Conservation (phyloP, 30 jellyfish, hydroid and myxozoan genomes). For the Hydractinia symbiolongicarpus region DNA sequence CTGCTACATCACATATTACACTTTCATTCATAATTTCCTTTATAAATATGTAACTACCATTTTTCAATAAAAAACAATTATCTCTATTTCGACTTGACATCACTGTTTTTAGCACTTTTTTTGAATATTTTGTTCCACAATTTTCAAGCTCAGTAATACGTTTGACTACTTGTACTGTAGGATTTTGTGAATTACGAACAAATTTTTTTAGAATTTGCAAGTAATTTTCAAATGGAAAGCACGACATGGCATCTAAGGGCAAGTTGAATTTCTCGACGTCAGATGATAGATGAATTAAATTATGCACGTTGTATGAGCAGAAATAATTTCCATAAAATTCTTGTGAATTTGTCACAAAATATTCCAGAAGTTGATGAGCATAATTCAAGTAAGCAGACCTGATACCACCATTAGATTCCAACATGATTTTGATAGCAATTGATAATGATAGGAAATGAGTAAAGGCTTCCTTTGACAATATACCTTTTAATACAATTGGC, state of each 20-base stretch:
- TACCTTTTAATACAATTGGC: conserved; percentile 21
- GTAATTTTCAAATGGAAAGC: conserved; percentile 29
- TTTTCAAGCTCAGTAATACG: background rate
- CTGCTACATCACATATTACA: background rate
- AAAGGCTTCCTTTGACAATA: conserved; percentile 8
- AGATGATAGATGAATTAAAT: conserved; percentile 25
- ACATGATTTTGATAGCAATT: conserved; percentile 31
- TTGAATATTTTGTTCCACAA: background rate
- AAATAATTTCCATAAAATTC: conserved; percentile 39
- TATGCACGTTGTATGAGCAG: conserved; percentile 46
- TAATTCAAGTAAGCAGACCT: conserved; percentile 27
- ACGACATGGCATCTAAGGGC: conserved; percentile 29
- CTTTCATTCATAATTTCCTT: background rate
- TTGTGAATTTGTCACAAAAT: conserved; percentile 33
- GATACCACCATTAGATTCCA: conserved; percentile 15
- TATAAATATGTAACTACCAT: background rate
- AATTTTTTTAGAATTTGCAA: conserved; percentile 20
- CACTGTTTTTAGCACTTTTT: background rate
- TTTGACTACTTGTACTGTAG: conserved; percentile 20
- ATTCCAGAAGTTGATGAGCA: conserved; percentile 34
- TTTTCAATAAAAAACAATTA: background rate
- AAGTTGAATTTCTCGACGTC: conserved; percentile 26
- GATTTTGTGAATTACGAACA: conserved; percentile 16
- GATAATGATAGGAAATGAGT: conserved; percentile 31
- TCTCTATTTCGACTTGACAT: background rate